These are phyloP conservation scores for Heliothis peltigera DNA, from an alignment of 2,888 invertebrate genomes.

Conservation along the genomic window DNA sequence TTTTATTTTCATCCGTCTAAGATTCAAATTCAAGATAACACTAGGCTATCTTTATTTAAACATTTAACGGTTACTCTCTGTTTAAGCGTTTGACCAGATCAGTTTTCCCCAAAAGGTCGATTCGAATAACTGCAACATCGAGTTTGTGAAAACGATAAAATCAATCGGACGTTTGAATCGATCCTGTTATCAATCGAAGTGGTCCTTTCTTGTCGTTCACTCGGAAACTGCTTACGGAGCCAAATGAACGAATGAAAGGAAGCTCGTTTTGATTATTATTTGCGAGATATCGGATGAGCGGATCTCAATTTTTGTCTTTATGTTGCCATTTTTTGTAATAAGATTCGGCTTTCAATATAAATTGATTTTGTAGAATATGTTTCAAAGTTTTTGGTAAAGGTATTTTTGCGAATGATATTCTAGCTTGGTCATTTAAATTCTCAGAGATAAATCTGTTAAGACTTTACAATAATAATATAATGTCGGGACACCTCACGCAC, in stretches of 20 bases:
- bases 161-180: slow-evolving; percentile 37
- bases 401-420: too few species aligned
- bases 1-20: neutral
- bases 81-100: slow-evolving; percentile 13
- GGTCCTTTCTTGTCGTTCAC: slow-evolving; percentile 42
- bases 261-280: slow-evolving; percentile 29
- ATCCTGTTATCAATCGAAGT: slow-evolving; percentile 36
- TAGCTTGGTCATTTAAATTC: too few species aligned
- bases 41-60: slow-evolving; percentile 2
- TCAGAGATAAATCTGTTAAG: too few species aligned
- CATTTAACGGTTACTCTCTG: slow-evolving; percentile 5
- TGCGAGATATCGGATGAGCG: neutral
- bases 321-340: slow-evolving; percentile 4
- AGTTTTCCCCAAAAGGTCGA: slow-evolving; percentile 34
- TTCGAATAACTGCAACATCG: slow-evolving; percentile 25
- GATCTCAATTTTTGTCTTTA: neutral
- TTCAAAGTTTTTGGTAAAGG: too few species aligned
- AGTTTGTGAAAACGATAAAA: slow-evolving; percentile 37
- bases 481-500: too few species aligned
- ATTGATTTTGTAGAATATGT: too few species aligned
- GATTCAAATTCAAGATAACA: slow-evolving; percentile 1
- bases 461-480: too few species aligned
- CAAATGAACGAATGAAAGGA: slow-evolving; percentile 20
- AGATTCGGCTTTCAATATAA: too few species aligned
- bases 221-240: slow-evolving; percentile 26